Evolutionary conservation across 2,888 invertebrate species (phyloP).

Genomic region (Tachina fera): DNA sequence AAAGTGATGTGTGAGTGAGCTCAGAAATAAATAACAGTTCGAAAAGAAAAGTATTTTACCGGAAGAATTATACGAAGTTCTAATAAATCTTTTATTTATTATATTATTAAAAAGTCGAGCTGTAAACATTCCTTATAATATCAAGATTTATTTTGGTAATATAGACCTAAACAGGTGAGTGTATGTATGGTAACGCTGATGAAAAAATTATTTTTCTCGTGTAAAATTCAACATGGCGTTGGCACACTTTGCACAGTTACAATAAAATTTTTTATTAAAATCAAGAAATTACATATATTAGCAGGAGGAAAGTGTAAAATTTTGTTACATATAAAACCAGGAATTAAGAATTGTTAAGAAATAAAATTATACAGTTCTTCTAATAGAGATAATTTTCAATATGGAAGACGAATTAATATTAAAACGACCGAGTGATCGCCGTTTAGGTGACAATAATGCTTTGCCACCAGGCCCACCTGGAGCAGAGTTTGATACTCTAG

Average conservation of each 20-base stretch:
- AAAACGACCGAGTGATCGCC: constrained; percentile 78
- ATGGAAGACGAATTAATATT: constrained; percentile 81
- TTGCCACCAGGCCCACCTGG: constrained; percentile 81
- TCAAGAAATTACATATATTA: neutral
- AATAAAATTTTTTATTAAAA: neutral
- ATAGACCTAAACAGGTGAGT: neutral
- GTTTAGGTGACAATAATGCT: constrained; percentile 76
- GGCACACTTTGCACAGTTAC: neutral
- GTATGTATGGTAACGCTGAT: neutral
- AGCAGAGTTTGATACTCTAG: constrained; percentile 77
- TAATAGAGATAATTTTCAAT: constrained; percentile 36
- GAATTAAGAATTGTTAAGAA: neutral
- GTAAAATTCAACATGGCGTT: constrained; percentile 17
- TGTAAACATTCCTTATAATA: neutral
- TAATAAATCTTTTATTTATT: too few relatives aligned
- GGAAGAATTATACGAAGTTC: too few relatives aligned
- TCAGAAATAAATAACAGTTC: too few relatives aligned
- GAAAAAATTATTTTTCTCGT: neutral
- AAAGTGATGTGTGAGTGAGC: too few relatives aligned
- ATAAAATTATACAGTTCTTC: too few relatives aligned
- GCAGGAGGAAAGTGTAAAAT: neutral
- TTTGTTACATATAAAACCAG: neutral
- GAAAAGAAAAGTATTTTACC: too few relatives aligned
- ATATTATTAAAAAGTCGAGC: neutral
- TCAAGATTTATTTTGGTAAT: neutral